Conservation (phyloP, 2,888 invertebrate genomes). For the Nematopogon swammerdamellus region DNA sequence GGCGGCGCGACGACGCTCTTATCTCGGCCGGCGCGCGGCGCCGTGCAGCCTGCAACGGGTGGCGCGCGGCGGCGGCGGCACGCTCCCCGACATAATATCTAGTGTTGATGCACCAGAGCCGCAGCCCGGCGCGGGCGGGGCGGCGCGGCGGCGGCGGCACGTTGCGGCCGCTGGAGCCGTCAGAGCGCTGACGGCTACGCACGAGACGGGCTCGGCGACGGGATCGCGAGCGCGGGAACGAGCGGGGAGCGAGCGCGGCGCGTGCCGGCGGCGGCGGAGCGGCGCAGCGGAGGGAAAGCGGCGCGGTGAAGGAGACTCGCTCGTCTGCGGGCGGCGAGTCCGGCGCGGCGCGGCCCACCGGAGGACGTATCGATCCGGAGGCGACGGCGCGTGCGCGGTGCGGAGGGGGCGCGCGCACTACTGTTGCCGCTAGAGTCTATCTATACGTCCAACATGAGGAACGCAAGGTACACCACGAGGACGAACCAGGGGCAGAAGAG, state of each 20-base stretch:
- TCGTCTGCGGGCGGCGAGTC: conserved; percentile 9
- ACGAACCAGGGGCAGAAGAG: conserved; percentile 66
- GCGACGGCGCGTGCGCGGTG: conserved; percentile 43
- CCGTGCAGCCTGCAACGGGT: conserved; percentile 22
- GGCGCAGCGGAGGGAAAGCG: conserved; percentile 14
- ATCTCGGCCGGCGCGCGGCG: not conserved
- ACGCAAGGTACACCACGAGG: conserved; percentile 63
- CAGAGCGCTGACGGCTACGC: conserved; percentile 13
- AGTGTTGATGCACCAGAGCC: not conserved
- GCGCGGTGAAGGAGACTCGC: conserved; percentile 4
- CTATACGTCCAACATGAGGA: conserved; percentile 64
- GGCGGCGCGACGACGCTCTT: conserved; percentile 3
- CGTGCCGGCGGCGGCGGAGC: conserved; percentile 14
- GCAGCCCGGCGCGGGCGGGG: conserved; percentile 14
- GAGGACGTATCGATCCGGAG: conserved; percentile 32
- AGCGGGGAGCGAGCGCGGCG: conserved; percentile 25
- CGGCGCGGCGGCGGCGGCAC: conserved; percentile 31
- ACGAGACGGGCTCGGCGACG: conserved; percentile 13
- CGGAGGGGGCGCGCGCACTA: conserved; percentile 19
- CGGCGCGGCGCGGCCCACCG: conserved; percentile 7
- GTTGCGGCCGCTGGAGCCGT: conserved; percentile 33
- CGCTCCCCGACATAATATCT: conserved; percentile 36
- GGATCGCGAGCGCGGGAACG: conserved; percentile 31
- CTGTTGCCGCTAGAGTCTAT: conserved; percentile 13
- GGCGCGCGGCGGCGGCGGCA: conserved; percentile 23